Evolutionary conservation across 2,113 vertebrate genomes (phyloP), one percentile per base, ranked within the genome.

Genomic region (Clarias batrachus): DNA sequence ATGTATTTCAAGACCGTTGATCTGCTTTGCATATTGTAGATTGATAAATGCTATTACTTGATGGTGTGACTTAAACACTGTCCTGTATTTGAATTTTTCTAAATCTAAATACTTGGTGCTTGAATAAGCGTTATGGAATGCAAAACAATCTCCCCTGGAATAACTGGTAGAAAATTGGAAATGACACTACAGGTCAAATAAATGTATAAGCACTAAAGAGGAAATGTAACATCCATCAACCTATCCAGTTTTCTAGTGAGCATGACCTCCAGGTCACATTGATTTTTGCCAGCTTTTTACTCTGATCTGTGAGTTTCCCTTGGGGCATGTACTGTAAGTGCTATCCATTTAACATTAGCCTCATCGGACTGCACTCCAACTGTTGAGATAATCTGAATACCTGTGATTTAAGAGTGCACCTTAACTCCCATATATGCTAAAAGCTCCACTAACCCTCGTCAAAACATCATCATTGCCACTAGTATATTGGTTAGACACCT

Each of bases 291-390:
- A 77, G 70, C 14, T 37, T 77, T 81, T 87, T 83, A 76, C n/a
- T 33, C 86, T 33, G 57, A n/a, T 33, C 86, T 33, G 57, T 77
- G 60, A 13, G 60, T 83, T 77, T 82, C 81, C 81, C 62, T 4
- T 60, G 81, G n/a, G 81, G 81, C 62, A 77, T 77, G 81, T 48
- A 48, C 48, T 48, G 48, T 83, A 87, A 87, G 81, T 87, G 86
- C 73, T 68, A 83, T 66, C 81, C 52, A 68, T 81, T 78, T 78
- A 83, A 68, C 81, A 77, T 83, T 78, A 78, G 71, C 60, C 56
- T 33, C 54, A 66, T 48, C 74, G 62, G 60, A 81, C 37, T 4
- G 33, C 33, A 77, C 62, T 65, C 73, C 27, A 83, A 76, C 56
- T 52, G 9, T 21, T 74, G 19, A 86, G 48, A 30, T 56, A 37